Conservation (phyloP, 64 coral and sea anemone species). For the Porites lutea region DNA sequence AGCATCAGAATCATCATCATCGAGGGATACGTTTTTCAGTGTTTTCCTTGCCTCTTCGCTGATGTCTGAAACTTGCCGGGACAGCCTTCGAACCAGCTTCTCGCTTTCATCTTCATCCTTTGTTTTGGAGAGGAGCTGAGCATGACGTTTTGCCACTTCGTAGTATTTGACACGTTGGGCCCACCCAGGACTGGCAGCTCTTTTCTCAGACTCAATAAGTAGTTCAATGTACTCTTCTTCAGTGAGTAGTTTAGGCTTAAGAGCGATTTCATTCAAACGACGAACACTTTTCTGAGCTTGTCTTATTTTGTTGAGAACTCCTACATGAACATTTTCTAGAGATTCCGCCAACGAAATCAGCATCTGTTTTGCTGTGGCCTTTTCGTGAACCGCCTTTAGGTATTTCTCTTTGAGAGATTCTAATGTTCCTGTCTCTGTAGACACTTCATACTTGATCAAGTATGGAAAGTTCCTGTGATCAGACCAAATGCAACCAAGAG, state of each 20-base stretch:
- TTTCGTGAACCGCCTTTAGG: conserved; percentile 6
- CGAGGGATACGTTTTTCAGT: not conserved
- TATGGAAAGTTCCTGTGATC: conserved; percentile 39
- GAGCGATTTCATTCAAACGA: conserved; percentile 35
- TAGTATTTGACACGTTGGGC: not conserved
- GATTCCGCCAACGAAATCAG: not conserved
- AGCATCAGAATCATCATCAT: not conserved
- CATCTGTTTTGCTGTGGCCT: not conserved
- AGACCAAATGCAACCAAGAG: not conserved
- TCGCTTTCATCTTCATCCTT: not conserved
- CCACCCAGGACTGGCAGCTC: not conserved
- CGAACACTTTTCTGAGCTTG: not conserved
- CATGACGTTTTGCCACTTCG: not conserved
- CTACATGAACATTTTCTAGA: not conserved
- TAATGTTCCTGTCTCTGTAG: conserved; percentile 17
- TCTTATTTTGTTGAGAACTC: conserved; percentile 8
- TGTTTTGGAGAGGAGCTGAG: not conserved
- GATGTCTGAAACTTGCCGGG: not conserved
- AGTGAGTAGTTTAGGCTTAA: conserved; percentile 47
- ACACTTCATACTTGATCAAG: not conserved
- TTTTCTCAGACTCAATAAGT: conserved; percentile 31
- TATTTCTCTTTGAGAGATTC: conserved; percentile 29
- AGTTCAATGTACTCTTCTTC: conserved; percentile 16
- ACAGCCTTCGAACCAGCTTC: not conserved
- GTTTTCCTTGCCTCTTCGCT: not conserved